Evolutionary conservation across 2,888 invertebrate genomes (phyloP).

Genomic region (Athrips mouffetella): DNA sequence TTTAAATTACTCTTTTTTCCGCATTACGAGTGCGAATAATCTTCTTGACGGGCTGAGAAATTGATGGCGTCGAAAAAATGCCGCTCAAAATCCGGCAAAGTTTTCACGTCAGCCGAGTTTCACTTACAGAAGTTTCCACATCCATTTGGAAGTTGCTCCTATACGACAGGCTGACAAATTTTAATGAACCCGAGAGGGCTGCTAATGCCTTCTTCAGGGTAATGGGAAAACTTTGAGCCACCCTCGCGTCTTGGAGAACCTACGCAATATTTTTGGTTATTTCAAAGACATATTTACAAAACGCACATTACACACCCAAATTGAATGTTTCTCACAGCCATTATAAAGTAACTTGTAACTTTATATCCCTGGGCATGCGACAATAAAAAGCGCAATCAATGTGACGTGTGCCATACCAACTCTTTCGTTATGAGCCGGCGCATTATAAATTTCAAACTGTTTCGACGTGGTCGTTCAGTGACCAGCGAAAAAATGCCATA

Average conservation of each 20-base stretch:
- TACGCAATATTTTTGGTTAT: slow-evolving; percentile 44
- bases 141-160: slow-evolving; percentile 73
- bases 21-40: slow-evolving; percentile 76
- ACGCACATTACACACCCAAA: slow-evolving; percentile 36
- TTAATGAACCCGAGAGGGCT: slow-evolving; percentile 75
- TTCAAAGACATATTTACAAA: slow-evolving; percentile 51
- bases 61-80: slow-evolving; percentile 73
- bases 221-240: slow-evolving; percentile 72
- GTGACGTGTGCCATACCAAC: slow-evolving; percentile 67
- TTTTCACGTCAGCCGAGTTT: slow-evolving; percentile 76
- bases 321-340: slow-evolving; percentile 20
- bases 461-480: slow-evolving; percentile 49
- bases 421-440: slow-evolving; percentile 40
- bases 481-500: slow-evolving; percentile 69
- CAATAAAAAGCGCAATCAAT: slow-evolving; percentile 70
- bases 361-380: slow-evolving; percentile 50
- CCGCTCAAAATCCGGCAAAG: slow-evolving; percentile 62
- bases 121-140: slow-evolving; percentile 76
- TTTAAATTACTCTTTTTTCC: slow-evolving; percentile 78
- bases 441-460: slow-evolving; percentile 55
- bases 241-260: slow-evolving; percentile 24
- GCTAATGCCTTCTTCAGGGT: slow-evolving; percentile 71
- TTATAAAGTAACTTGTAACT: slow-evolving; percentile 38
- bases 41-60: slow-evolving; percentile 76
- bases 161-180: slow-evolving; percentile 76